Percentiles rank a stretch among this genome's conserved stretches.
phyloP scores from a whole-genome alignment of 2,113 vertebrate species.

The Albula goreensis region DNA sequence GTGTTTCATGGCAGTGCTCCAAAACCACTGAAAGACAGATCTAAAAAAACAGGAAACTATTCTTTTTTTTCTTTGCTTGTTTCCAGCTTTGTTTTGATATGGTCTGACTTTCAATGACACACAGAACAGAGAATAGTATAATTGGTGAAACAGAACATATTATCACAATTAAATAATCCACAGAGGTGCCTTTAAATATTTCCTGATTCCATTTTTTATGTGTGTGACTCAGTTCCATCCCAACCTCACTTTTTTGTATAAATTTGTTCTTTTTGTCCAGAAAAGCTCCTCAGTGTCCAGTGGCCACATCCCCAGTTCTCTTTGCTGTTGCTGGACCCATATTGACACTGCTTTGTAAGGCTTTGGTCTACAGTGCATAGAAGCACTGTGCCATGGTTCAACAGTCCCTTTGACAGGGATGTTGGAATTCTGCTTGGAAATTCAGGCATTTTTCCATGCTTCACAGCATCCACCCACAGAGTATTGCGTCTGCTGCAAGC shows the following conservation, averaged over 20 bases:
- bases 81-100: too few relatives aligned
- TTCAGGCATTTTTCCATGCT: neutral
- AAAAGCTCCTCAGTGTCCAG: neutral
- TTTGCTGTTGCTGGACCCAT: neutral
- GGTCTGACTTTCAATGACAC: neutral
- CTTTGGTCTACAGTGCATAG: constrained; percentile 3
- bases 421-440: neutral
- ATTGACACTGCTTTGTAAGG: neutral
- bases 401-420: neutral
- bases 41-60: neutral
- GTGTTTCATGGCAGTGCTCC: neutral
- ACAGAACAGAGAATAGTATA: neutral
- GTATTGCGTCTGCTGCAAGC: neutral
- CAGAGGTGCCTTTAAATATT: neutral
- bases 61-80: too few relatives aligned
- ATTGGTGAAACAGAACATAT: neutral
- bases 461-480: neutral
- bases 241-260: neutral
- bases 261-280: neutral
- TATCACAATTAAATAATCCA: neutral
- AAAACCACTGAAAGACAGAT: neutral
- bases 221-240: neutral
- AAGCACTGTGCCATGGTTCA: neutral
- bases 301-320: neutral
- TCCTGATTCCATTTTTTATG: neutral